Evolutionary conservation across 2,797 vertebrate genomes (phyloP).

Genomic region (Todus mexicanus): DNA sequence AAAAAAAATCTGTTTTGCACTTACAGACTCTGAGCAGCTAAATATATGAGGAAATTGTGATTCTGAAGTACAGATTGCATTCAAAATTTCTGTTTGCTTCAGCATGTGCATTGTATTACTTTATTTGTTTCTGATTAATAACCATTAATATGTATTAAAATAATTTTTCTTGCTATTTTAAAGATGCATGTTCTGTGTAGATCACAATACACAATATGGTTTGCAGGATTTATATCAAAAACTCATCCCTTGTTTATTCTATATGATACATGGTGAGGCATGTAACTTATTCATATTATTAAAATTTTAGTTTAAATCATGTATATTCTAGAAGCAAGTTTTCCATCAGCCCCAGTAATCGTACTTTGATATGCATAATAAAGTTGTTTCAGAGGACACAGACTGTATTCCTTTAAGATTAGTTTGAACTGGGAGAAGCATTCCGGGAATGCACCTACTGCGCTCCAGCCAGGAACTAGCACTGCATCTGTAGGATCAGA

Average conservation of each 20-base stretch:
- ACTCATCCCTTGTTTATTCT: neutral
- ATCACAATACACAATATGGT: neutral
- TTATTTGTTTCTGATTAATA: neutral
- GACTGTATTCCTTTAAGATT: neutral
- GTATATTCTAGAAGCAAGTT: neutral
- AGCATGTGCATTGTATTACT: neutral
- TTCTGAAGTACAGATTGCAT: neutral
- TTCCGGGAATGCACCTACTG: neutral
- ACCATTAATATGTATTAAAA: no score
- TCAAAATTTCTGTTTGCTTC: neutral
- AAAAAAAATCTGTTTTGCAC: neutral
- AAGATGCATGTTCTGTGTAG: neutral
- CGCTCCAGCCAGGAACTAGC: neutral
- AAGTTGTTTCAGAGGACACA: neutral
- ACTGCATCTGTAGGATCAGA: neutral
- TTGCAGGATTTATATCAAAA: neutral
- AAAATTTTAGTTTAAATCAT: neutral
- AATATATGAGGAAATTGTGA: neutral
- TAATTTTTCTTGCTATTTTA: neutral
- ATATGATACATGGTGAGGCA: neutral
- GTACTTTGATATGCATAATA: neutral
- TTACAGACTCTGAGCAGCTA: neutral
- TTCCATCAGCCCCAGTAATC: neutral
- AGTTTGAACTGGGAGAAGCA: neutral
- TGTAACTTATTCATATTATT: neutral